Conservation (phyloP, 2,888 invertebrate genomes). For the Aphidoletes aphidimyza region DNA sequence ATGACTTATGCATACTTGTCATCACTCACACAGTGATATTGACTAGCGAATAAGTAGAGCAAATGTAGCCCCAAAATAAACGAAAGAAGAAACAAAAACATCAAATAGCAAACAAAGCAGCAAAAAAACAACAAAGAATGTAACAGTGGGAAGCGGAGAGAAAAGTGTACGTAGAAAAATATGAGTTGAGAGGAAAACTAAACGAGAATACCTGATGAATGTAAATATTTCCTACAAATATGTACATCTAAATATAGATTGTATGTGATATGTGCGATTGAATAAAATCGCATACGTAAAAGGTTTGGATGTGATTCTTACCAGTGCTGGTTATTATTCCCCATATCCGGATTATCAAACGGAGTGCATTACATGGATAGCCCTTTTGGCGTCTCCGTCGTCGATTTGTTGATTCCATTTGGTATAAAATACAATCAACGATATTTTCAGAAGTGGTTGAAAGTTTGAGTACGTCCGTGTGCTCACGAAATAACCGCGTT, state of each 20-base stretch:
- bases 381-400: constrained; percentile 63
- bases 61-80: neutral
- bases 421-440: neutral
- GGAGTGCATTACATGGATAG: constrained; percentile 64
- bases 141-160: neutral
- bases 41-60: neutral
- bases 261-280: neutral
- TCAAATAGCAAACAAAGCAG: too few species aligned
- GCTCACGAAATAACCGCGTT: too few species aligned
- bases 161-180: neutral
- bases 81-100: too few species aligned
- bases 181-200: too few species aligned
- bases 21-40: neutral
- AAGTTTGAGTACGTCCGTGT: neutral
- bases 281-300: too few species aligned
- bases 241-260: neutral
- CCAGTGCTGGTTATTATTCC: constrained; percentile 65
- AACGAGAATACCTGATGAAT: too few species aligned
- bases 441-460: neutral
- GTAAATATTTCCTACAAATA: too few species aligned
- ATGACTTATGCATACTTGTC: neutral
- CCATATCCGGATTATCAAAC: constrained; percentile 65
- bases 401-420: constrained; percentile 61
- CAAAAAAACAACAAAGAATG: neutral
- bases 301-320: constrained; percentile 61